Evolutionary conservation across 2,888 invertebrate genomes (phyloP).

Genomic region (Pachydiplax longipennis): DNA sequence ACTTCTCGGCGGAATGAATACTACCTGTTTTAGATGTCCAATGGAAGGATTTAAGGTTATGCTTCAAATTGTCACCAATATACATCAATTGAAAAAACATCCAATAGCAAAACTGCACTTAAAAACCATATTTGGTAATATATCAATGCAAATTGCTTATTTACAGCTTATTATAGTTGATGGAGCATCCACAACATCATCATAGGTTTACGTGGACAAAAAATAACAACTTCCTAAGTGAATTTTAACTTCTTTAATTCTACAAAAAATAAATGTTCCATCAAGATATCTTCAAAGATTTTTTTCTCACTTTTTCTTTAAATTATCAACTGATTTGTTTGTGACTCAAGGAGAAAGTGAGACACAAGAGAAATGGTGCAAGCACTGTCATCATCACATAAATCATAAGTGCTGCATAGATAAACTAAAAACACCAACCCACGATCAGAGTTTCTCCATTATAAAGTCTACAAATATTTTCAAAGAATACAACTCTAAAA

Average conservation of each 20-base stretch:
- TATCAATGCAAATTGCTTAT: background rate
- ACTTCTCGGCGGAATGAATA: background rate
- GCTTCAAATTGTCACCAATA: background rate
- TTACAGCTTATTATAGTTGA: background rate
- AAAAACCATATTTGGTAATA: background rate
- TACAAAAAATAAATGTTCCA: conserved; percentile 43
- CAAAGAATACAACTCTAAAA: conserved; percentile 45
- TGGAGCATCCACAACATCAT: background rate
- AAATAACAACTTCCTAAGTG: conserved; percentile 35
- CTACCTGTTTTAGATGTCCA: background rate
- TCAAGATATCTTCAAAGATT: conserved; percentile 43
- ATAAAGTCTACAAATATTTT: conserved; percentile 44
- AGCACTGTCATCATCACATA: conserved; percentile 9
- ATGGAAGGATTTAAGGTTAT: background rate
- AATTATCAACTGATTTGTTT: background rate
- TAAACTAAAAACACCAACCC: conserved; percentile 38
- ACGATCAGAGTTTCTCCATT: conserved; percentile 36
- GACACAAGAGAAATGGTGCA: conserved; percentile 13
- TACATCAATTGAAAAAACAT: background rate
- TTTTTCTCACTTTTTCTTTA: conserved; percentile 26
- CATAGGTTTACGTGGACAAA: conserved; percentile 9
- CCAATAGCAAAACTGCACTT: background rate
- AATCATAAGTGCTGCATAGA: conserved; percentile 11
- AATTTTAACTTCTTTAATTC: conserved; percentile 44
- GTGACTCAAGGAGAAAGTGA: conserved; percentile 5